Percentiles rank a stretch among this genome's conserved stretches.
phyloP scores from a whole-genome alignment of 2,888 invertebrate genomes.

The Cabera pusaria region DNA sequence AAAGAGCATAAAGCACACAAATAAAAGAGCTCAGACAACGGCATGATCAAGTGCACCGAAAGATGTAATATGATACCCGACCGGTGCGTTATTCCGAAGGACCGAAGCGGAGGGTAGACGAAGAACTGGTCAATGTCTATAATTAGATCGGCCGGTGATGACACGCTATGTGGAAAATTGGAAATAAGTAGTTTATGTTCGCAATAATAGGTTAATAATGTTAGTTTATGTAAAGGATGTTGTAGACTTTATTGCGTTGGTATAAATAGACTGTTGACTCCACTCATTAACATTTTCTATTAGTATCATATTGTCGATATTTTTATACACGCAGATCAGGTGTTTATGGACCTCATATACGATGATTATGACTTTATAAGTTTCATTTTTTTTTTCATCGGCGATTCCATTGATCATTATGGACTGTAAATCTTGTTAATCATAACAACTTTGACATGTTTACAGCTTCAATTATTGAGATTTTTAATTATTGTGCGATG shows the following conservation, averaged over 20 bases:
- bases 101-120: slow-evolving; percentile 30
- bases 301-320: no score
- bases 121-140: slow-evolving; percentile 50
- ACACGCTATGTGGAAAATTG: slow-evolving; percentile 30
- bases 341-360: not conserved
- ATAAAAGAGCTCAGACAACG: slow-evolving; percentile 70
- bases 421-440: no score
- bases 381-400: no score
- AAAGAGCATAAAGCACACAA: slow-evolving; percentile 55
- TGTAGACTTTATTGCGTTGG: not conserved
- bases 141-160: slow-evolving; percentile 56
- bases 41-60: slow-evolving; percentile 77
- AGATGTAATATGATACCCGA: slow-evolving; percentile 75
- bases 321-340: no score
- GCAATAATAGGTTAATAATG: slow-evolving; percentile 33
- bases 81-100: slow-evolving; percentile 57
- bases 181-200: slow-evolving; percentile 25
- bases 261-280: slow-evolving; percentile 3
- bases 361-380: no score
- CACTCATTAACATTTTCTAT: not conserved
- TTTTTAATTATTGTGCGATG: no score
- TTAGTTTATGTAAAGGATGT: slow-evolving; percentile 21
- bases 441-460: no score
- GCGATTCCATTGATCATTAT: no score
- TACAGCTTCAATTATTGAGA: no score